Evolutionary conservation across 2,888 invertebrate species (phyloP).

Genomic region (Rhamphomyia laevipes): DNA sequence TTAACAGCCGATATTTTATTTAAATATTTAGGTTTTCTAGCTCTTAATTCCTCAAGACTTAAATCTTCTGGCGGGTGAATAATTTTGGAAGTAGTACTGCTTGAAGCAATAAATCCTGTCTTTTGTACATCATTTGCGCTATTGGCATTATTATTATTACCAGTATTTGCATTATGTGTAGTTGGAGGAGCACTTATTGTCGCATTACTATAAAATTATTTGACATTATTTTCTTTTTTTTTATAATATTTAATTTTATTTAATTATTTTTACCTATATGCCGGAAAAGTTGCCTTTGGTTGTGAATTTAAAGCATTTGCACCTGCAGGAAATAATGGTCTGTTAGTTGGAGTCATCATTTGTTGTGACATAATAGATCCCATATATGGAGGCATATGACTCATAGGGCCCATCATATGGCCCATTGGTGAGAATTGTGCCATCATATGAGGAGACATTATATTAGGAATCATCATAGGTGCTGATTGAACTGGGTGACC

Average conservation of each 20-base stretch:
- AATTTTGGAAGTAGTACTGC: conserved; percentile 77
- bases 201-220: conserved; percentile 44
- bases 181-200: conserved; percentile 67
- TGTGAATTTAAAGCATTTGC: conserved; percentile 47
- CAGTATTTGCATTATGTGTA: conserved; percentile 35
- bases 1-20: conserved; percentile 38
- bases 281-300: conserved; percentile 65
- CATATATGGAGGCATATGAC: conserved; percentile 63
- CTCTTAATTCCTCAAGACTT: conserved; percentile 74
- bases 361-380: conserved; percentile 43
- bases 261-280: conserved; percentile 48
- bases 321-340: conserved; percentile 75
- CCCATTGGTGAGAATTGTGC: conserved; percentile 47
- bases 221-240: background rate
- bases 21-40: conserved; percentile 50
- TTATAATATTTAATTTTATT: background rate
- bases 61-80: conserved; percentile 90
- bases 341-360: conserved; percentile 48
- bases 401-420: conserved; percentile 55
- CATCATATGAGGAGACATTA: conserved; percentile 47
- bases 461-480: conserved; percentile 51
- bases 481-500: conserved; percentile 22
- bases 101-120: conserved; percentile 55
- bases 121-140: conserved; percentile 24
- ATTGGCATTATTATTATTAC: conserved; percentile 36